Base-by-base conservation (phyloP, 1,140 invertebrate species). In the Contarinia nasturtii region DNA sequence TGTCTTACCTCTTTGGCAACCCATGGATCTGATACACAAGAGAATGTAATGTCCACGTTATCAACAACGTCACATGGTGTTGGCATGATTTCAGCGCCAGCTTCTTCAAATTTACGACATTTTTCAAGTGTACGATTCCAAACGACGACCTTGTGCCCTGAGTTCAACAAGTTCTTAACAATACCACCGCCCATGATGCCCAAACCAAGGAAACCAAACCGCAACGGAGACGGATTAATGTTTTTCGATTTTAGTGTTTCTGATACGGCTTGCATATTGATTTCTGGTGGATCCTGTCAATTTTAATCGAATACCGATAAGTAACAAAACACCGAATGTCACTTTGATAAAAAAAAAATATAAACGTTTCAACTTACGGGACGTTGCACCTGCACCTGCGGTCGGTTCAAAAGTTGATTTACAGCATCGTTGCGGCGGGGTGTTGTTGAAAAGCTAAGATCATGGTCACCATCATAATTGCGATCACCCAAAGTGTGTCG, bases 131-230 rank as follows among this genome's bases (percentile, higher is more conserved):
- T 86, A 55, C 91, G 76, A 68, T 95, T 96, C 91, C 92, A 96
- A 33, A 96, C 78, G 52, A 86, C 79, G 11, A 96, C 87, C 57
- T 82, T 81, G 65, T 96, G 92, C 7, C 90, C 90, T 43, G 89
- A 91, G 60, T 88, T 87, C 51, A 96, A 76, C 17, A 97, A 70
- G 64, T 95, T 94, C 70, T 90, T 92, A 1, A 96, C 89, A 57
- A 96, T 90, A 17, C 88, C 87, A 40, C 82, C 80, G n/a, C 92
- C 92, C 84, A 97, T 96, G 54, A 89, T 91, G 37, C 92, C 91
- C 8, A 96, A 72, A 1, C 93, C 93, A 33, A 97, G 75, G 64
- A 96, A 96, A 12, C 93, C 93, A 60, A 96, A 93, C 56, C 81
- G 89, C 59, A 88, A 75, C 47, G 74, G 74, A 11, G 88, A 91